A percentile compares a stretch with the other conserved stretches of the same genome.
Conservation (phyloP, 2,888 invertebrate genomes). For the Tiphia femorata region DNA sequence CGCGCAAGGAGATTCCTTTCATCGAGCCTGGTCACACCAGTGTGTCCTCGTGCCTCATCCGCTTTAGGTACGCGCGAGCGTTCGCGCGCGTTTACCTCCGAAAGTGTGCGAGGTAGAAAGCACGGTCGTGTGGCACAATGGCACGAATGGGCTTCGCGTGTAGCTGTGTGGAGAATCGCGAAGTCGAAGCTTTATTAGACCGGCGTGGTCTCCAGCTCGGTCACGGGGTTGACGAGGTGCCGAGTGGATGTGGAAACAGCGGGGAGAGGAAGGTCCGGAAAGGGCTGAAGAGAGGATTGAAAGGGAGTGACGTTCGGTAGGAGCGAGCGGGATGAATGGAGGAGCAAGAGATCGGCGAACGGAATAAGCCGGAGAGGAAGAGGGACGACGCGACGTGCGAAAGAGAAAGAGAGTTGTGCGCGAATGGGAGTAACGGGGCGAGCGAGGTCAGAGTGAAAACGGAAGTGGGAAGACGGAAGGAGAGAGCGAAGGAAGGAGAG, state of each 20-base stretch:
- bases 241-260: conserved; percentile 16
- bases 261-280: conserved; percentile 6
- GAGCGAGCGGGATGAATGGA: too few relatives aligned
- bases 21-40: neutral
- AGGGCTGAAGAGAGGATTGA: conserved; percentile 1
- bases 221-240: conserved; percentile 23
- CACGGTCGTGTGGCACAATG: too few relatives aligned
- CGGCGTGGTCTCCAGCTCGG: conserved; percentile 19
- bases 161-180: too few relatives aligned
- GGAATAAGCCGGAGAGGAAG: too few relatives aligned
- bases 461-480: conserved; percentile 7
- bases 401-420: conserved; percentile 17
- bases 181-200: conserved; percentile 28
- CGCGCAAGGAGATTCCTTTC: neutral
- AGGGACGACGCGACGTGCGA: neutral
- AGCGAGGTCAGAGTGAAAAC: too few relatives aligned
- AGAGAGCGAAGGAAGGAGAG: conserved; percentile 12
- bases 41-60: neutral
- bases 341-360: too few relatives aligned
- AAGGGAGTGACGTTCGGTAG: neutral
- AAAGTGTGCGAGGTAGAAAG: conserved; percentile 2
- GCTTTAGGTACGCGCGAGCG: neutral
- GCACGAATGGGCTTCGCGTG: too few relatives aligned
- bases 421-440: conserved; percentile 28
- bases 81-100: conserved; percentile 5